Evolutionary conservation across 2,888 invertebrate species (phyloP).

Genomic region (Eugnorisma glareosa): DNA sequence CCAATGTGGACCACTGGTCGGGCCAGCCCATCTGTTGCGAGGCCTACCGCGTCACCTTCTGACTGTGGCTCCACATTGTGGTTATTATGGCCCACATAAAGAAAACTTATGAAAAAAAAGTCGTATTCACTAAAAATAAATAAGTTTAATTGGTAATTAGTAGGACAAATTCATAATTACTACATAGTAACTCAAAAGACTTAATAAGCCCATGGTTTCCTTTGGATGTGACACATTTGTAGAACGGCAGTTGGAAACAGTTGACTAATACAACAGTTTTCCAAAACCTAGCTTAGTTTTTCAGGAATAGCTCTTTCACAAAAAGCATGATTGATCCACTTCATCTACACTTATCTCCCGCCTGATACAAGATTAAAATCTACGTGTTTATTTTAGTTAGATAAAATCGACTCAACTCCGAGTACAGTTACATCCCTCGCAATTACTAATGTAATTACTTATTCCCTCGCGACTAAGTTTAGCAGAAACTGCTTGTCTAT

Average conservation of each 20-base stretch:
- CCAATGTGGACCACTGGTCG: too few species aligned
- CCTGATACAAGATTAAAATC: neutral
- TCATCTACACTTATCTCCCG: neutral
- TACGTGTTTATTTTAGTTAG: neutral
- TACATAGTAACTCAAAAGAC: neutral
- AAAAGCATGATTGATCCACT: neutral
- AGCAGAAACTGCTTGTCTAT: conserved; percentile 43
- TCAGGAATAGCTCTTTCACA: neutral
- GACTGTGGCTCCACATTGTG: too few species aligned
- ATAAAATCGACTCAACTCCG: conserved; percentile 4
- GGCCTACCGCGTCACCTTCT: too few species aligned
- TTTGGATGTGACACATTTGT: neutral
- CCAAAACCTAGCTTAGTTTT: neutral
- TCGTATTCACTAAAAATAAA: neutral
- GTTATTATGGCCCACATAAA: too few species aligned
- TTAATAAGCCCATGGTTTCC: neutral
- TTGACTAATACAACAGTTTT: too few species aligned
- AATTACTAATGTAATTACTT: conserved; percentile 55
- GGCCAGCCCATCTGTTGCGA: too few species aligned
- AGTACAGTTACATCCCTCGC: conserved; percentile 29
- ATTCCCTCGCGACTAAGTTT: conserved; percentile 46
- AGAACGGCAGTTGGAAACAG: neutral
- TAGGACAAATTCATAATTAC: neutral
- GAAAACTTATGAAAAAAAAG: too few species aligned
- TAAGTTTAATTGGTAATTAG: neutral